phyloP scores from a whole-genome alignment of 2,888 invertebrate genomes.

The Pilophorus perplexus region DNA sequence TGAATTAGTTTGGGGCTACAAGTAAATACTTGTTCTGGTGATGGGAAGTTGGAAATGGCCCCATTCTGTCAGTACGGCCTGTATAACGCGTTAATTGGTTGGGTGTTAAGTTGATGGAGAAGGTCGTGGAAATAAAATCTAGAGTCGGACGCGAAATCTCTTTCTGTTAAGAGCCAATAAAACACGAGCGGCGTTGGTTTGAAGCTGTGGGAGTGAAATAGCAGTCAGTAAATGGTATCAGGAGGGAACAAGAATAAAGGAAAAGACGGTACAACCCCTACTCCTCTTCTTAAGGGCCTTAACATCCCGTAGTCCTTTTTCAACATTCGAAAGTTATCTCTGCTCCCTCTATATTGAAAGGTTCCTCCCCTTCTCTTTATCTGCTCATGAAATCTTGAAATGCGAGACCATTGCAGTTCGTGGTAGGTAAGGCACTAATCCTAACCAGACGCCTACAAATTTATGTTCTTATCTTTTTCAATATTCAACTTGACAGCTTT shows the following conservation, averaged over 20 bases:
- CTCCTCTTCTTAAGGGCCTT: not conserved
- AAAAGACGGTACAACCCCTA: not conserved
- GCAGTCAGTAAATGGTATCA: too few species aligned
- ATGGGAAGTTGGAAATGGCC: too few species aligned
- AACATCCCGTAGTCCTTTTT: not conserved
- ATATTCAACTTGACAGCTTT: too few species aligned
- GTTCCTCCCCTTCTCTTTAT: not conserved
- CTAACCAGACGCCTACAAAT: too few species aligned
- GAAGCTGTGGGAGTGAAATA: conserved; percentile 7
- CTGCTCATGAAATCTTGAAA: too few species aligned
- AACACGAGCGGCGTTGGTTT: conserved; percentile 15
- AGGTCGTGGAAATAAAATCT: not conserved
- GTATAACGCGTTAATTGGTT: conserved; percentile 14
- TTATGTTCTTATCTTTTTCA: too few species aligned
- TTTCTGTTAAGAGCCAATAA: conserved; percentile 11
- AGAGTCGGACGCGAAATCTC: conserved; percentile 4
- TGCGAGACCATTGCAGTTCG: too few species aligned
- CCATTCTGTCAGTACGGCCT: too few species aligned
- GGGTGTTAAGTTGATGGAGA: conserved; percentile 8
- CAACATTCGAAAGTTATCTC: conserved; percentile 8
- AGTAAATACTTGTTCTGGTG: too few species aligned
- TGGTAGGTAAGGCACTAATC: too few species aligned
- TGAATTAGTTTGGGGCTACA: too few species aligned
- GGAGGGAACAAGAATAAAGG: not conserved
- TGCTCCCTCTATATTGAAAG: not conserved